Percentiles rank a stretch among this genome's conserved stretches.
These are phyloP conservation scores for Polyergus mexicanus DNA, from an alignment of 1,140 invertebrate species.

Conservation along the genomic window DNA sequence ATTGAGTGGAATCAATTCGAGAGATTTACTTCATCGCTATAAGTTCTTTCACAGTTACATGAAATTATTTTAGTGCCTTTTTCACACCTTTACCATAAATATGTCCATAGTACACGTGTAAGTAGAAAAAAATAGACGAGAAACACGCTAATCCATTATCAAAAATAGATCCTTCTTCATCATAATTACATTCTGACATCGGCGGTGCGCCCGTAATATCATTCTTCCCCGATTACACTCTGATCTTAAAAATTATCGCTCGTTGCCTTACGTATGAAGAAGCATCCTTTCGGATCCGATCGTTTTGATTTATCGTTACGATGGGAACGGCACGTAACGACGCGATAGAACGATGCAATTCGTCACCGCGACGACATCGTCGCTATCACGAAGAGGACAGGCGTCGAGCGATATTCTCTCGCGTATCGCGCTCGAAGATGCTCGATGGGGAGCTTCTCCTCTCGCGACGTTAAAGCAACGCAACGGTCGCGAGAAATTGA, in stretches of 20 bases:
- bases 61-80: conserved; percentile 1
- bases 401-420: conserved; percentile 57
- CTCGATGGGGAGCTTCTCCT: background rate
- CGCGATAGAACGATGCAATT: conserved; percentile 63
- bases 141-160: background rate
- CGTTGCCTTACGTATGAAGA: conserved; percentile 36
- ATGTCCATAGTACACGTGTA: background rate
- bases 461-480: conserved; percentile 28
- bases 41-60: background rate
- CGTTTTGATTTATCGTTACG: conserved; percentile 51
- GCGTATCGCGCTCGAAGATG: conserved; percentile 24
- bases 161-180: conserved; percentile 32
- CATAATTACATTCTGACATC: background rate
- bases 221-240: conserved; percentile 34
- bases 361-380: conserved; percentile 60
- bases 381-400: conserved; percentile 46
- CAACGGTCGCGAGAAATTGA: conserved; percentile 43
- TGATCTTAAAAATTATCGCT: conserved; percentile 66
- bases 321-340: background rate
- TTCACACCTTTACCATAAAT: background rate
- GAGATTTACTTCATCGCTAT: conserved; percentile 4
- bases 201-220: background rate
- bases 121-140: conserved; percentile 25
- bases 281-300: conserved; percentile 3
- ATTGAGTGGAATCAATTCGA: background rate